A percentile compares a stretch with the other conserved stretches of the same genome.
Conservation (phyloP, 2,888 invertebrate genomes). For the Dryococelus australis region DNA sequence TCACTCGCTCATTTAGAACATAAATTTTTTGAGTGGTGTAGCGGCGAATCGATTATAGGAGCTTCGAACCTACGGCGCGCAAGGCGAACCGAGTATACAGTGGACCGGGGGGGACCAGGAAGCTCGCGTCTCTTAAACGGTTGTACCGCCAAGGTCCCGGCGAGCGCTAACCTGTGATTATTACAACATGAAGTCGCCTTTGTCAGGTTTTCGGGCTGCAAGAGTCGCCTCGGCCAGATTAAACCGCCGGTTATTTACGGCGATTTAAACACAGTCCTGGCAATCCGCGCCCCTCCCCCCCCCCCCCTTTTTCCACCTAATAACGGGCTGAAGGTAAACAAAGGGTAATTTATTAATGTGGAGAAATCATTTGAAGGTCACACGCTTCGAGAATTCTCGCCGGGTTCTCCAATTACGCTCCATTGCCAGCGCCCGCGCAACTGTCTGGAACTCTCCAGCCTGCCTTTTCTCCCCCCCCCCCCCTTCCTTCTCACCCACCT, state of each 20-base stretch:
- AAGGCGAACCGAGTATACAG: not conserved
- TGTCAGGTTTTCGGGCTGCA: not conserved
- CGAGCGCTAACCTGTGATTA: not conserved
- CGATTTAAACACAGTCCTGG: conserved; percentile 25
- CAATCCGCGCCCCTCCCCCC: not conserved
- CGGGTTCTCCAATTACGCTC: not conserved
- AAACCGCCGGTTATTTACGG: conserved; percentile 18
- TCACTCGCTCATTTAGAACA: no score
- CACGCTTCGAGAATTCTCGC: not conserved
- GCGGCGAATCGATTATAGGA: not conserved
- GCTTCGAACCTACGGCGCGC: not conserved
- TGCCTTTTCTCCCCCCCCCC: no score
- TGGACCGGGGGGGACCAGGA: not conserved
- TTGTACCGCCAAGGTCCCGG: not conserved
- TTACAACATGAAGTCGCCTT: conserved; percentile 25
- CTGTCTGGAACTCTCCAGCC: not conserved
- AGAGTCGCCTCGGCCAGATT: not conserved
- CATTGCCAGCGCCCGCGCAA: not conserved
- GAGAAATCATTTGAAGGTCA: conserved; percentile 9
- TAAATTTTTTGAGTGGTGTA: not conserved
- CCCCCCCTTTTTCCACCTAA: no score
- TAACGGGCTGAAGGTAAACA: conserved; percentile 16
- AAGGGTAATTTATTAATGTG: conserved; percentile 16
- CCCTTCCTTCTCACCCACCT: no score
- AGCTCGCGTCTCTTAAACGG: not conserved